These are phyloP conservation scores for Mythimna albipuncta DNA, from an alignment of 2,888 invertebrate species.

Conservation along the genomic window DNA sequence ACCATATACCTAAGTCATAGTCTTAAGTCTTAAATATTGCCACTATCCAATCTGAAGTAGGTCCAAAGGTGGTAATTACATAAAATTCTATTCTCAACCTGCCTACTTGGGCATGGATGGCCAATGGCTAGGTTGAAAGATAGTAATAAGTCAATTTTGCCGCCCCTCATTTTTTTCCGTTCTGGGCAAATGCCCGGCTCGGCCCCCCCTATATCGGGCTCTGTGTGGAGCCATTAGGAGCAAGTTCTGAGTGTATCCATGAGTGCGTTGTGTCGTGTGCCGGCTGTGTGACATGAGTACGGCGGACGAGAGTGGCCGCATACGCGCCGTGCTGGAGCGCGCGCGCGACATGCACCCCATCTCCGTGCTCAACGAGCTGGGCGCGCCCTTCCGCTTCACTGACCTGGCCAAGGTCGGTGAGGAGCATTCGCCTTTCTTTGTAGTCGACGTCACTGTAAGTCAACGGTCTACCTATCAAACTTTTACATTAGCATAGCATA, in stretches of 20 bases:
- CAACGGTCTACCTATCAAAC: neutral
- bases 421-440: neutral
- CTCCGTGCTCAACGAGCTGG: neutral
- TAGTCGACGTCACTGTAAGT: constrained; percentile 3
- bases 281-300: neutral
- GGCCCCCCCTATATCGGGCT: too few relatives aligned
- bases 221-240: neutral
- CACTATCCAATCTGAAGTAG: too few relatives aligned
- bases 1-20: too few relatives aligned
- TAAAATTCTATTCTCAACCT: too few relatives aligned
- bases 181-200: too few relatives aligned
- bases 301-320: neutral
- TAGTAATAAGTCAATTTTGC: too few relatives aligned
- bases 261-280: neutral
- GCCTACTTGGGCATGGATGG: too few relatives aligned
- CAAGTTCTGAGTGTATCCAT: neutral
- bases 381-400: constrained; percentile 1
- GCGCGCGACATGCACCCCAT: neutral
- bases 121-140: too few relatives aligned
- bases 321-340: neutral
- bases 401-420: neutral
- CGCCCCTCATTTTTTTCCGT: too few relatives aligned
- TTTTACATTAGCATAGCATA: too few relatives aligned
- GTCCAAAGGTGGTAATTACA: too few relatives aligned
- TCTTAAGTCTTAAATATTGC: too few relatives aligned